Evolutionary conservation across 2,888 invertebrate genomes (phyloP).

Genomic region (Erebia palarica): DNA sequence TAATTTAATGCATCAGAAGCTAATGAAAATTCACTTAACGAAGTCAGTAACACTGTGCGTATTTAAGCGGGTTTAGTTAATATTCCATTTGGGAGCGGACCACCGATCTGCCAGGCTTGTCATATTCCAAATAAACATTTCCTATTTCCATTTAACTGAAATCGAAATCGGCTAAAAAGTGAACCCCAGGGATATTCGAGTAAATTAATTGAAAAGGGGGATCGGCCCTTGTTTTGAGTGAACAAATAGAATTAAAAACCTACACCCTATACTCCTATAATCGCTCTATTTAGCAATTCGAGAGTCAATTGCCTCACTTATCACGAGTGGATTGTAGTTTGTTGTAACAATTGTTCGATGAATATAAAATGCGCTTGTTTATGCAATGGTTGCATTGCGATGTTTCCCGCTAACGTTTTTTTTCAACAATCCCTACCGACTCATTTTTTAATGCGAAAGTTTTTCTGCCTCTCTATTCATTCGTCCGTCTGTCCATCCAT

Average conservation of each 20-base stretch:
- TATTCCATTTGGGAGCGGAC: conserved; percentile 29
- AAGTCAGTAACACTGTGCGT: conserved; percentile 13
- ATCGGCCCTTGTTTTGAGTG: conserved; percentile 70
- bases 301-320: conserved; percentile 40
- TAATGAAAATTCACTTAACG: conserved; percentile 15
- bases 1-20: conserved; percentile 6
- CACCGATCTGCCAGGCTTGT: conserved; percentile 18
- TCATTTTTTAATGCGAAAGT: too few relatives aligned
- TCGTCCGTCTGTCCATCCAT: too few relatives aligned
- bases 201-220: conserved; percentile 73
- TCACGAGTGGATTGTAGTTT: conserved; percentile 32
- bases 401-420: background rate
- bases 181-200: conserved; percentile 51
- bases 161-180: conserved; percentile 60
- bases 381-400: background rate
- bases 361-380: conserved; percentile 8
- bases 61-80: conserved; percentile 26
- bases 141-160: conserved; percentile 54
- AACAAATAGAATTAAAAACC: conserved; percentile 73
- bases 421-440: background rate
- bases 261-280: conserved; percentile 61
- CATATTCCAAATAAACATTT: conserved; percentile 37
- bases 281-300: conserved; percentile 65
- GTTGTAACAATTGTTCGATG: conserved; percentile 22
- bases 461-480: background rate